Percentiles rank a stretch among this genome's conserved stretches.
Conservation (phyloP, 1,140 invertebrate genomes). For the Elysia chlorotica region DNA sequence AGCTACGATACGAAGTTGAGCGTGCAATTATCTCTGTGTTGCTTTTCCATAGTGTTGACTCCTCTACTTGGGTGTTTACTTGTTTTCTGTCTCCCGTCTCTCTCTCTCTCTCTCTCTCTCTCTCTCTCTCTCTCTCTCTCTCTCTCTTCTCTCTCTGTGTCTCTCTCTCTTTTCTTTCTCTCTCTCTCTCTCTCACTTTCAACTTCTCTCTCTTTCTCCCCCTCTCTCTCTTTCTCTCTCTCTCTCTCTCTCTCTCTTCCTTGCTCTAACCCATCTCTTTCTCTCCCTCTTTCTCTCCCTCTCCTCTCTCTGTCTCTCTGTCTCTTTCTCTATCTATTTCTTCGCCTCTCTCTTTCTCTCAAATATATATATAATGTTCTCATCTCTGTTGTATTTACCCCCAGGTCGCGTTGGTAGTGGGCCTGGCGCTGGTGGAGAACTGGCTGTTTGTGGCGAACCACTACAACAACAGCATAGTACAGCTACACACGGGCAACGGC, state of each 20-base stretch:
- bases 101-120: too few relatives aligned
- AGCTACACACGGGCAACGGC: constrained; percentile 30
- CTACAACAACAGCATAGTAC: constrained; percentile 23
- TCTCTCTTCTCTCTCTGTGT: too few relatives aligned
- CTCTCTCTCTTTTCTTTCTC: too few relatives aligned
- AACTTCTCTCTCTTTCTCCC: background rate
- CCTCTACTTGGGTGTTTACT: too few relatives aligned
- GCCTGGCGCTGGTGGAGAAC: constrained; percentile 67
- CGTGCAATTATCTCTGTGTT: too few relatives aligned
- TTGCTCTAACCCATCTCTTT: too few relatives aligned
- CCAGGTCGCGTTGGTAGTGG: constrained; percentile 72
- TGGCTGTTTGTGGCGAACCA: constrained; percentile 38
- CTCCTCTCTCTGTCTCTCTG: constrained; percentile 62
- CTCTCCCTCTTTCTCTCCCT: constrained; percentile 29
- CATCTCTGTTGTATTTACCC: background rate
- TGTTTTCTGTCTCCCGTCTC: too few relatives aligned
- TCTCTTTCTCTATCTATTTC: too few relatives aligned
- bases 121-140: too few relatives aligned
- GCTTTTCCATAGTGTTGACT: too few relatives aligned
- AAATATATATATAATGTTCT: constrained; percentile 10
- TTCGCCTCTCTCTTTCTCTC: too few relatives aligned
- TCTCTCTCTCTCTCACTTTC: background rate
- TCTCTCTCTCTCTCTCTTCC: background rate
- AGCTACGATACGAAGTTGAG: too few relatives aligned
- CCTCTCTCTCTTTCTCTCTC: background rate